Percentiles rank a stretch among this genome's conserved stretches.
Evolutionary conservation across 1,140 invertebrate genomes (phyloP).

Genomic region (Varroa destructor): DNA sequence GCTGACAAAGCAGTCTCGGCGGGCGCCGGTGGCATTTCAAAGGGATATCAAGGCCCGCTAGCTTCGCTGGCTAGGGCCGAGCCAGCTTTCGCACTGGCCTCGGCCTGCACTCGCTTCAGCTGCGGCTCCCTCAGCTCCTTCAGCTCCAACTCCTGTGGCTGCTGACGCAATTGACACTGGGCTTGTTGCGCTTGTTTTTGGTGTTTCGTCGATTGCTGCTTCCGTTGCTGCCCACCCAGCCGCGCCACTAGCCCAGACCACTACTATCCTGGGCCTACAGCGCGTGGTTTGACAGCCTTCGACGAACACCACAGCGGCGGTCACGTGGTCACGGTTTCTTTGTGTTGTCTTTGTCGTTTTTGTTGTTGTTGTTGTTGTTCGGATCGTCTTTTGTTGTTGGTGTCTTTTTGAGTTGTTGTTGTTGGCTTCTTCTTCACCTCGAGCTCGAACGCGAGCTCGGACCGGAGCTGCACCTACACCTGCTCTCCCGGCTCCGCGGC

Average conservation of each 20-base stretch:
- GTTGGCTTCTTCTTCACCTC: not conserved
- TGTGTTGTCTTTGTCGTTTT: conserved; percentile 25
- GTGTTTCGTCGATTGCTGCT: conserved; percentile 12
- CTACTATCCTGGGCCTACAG: too few species aligned
- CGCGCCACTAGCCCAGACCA: too few species aligned
- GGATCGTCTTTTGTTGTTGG: not conserved
- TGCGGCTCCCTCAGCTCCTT: conserved; percentile 10
- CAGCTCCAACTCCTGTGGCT: conserved; percentile 19
- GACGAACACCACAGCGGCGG: too few species aligned
- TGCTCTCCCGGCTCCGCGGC: too few species aligned
- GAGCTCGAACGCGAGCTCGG: too few species aligned
- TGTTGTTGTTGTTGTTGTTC: not conserved
- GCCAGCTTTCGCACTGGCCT: conserved; percentile 22
- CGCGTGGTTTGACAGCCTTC: too few species aligned
- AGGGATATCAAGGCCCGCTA: conserved; percentile 29
- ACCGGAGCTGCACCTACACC: too few species aligned
- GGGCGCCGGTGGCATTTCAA: conserved; percentile 30
- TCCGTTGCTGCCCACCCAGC: too few species aligned
- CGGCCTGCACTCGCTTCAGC: conserved; percentile 26
- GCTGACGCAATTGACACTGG: conserved; percentile 27
- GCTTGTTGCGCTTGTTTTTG: not conserved
- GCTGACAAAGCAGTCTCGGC: conserved; percentile 23
- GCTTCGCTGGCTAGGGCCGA: conserved; percentile 31
- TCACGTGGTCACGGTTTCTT: not conserved
- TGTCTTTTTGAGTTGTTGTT: not conserved